Conservation (phyloP, 2,113 vertebrate species). For the Forbesichthys papilliferus region DNA sequence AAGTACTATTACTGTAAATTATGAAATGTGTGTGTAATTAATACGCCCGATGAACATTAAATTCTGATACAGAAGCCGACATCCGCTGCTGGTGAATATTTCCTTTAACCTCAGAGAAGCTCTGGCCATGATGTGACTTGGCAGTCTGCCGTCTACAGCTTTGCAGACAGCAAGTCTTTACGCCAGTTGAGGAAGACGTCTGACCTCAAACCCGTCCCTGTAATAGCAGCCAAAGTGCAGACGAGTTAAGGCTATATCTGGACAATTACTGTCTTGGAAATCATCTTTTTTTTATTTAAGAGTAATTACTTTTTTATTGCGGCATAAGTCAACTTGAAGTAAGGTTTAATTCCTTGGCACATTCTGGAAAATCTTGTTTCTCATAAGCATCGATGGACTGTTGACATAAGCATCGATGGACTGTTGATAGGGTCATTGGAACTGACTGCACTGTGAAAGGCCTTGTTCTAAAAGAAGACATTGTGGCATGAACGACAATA, state of each 20-base stretch:
- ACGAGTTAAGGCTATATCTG: slow-evolving; percentile 70
- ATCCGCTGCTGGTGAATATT: neutral
- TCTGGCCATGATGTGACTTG: slow-evolving; percentile 82
- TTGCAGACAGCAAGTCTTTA: slow-evolving; percentile 72
- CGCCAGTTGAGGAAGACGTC: slow-evolving; percentile 73
- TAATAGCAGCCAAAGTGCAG: slow-evolving; percentile 78
- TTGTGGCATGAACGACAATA: no score
- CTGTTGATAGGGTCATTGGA: neutral
- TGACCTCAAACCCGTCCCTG: slow-evolving; percentile 76
- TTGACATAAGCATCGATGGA: neutral
- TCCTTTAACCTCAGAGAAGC: slow-evolving; percentile 66
- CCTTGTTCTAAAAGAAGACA: neutral
- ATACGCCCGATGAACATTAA: no score
- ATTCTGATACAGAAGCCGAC: no score
- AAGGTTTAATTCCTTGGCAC: neutral
- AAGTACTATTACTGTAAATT: no score
- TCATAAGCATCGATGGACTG: neutral
- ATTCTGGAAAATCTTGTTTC: neutral
- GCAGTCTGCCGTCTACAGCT: slow-evolving; percentile 82
- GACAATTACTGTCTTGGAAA: slow-evolving; percentile 24
- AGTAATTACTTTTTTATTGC: slow-evolving; percentile 18
- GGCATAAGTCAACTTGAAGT: no score
- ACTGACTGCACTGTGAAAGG: neutral
- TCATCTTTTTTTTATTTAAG: neutral
- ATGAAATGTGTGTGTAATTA: no score